Evolutionary conservation across 2,797 vertebrate species (phyloP).

Genomic region (Pygocentrus nattereri): DNA sequence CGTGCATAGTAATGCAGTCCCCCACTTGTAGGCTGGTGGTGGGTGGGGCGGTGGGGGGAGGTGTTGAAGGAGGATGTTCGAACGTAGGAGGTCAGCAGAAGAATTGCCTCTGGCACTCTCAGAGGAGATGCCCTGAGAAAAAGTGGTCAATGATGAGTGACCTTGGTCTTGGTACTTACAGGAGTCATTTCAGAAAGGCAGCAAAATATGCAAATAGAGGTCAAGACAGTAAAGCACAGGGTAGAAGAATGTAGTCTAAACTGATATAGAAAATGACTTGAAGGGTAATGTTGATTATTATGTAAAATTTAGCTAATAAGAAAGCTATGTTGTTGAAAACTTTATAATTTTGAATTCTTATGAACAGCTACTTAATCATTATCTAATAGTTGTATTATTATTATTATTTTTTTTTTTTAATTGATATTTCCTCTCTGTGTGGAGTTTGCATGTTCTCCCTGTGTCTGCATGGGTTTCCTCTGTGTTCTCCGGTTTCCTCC

Average conservation of each 20-base stretch:
- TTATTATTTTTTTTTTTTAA: too few relatives aligned
- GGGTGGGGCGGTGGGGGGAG: background rate
- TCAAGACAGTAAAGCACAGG: background rate
- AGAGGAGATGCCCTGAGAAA: constrained; percentile 57
- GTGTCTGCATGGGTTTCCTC: too few relatives aligned
- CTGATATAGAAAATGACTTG: background rate
- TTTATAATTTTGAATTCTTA: too few relatives aligned
- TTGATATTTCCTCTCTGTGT: too few relatives aligned
- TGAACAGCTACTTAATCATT: too few relatives aligned
- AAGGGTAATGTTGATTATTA: background rate
- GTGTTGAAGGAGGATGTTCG: constrained; percentile 38
- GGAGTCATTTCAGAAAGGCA: constrained; percentile 49
- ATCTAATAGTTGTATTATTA: too few relatives aligned
- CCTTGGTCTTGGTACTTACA: constrained; percentile 31
- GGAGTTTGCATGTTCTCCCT: too few relatives aligned
- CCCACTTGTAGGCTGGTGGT: constrained; percentile 57
- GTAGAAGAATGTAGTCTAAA: background rate
- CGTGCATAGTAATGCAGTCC: constrained; percentile 65
- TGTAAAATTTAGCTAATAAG: background rate
- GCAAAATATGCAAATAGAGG: constrained; percentile 30
- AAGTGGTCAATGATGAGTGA: constrained; percentile 57
- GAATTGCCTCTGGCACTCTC: constrained; percentile 58
- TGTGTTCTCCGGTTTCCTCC: too few relatives aligned
- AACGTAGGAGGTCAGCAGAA: constrained; percentile 65
- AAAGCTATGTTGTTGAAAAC: too few relatives aligned